Percentiles rank a stretch among this genome's conserved stretches.
phyloP scores from a whole-genome alignment of 2,797 vertebrate genomes.

The Epinephelus malabaricus region DNA sequence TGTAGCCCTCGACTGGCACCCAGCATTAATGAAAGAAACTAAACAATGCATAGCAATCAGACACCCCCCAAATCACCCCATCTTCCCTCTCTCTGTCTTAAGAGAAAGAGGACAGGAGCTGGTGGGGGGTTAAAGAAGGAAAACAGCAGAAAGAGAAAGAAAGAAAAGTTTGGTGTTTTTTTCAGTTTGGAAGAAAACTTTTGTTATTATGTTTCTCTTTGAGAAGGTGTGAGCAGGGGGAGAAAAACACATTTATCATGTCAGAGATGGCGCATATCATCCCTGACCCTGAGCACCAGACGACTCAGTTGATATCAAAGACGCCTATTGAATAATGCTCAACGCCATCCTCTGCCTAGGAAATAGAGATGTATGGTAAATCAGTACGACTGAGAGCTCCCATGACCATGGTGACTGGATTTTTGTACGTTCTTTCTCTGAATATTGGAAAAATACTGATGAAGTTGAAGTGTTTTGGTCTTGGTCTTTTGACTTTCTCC shows the following conservation, averaged over 20 bases:
- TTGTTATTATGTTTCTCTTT: conserved; percentile 83
- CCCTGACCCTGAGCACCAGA: conserved; percentile 78
- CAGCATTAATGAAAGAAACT: conserved; percentile 97
- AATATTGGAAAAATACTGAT: conserved; percentile 48
- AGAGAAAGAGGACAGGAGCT: conserved; percentile 64
- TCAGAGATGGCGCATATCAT: conserved; percentile 80
- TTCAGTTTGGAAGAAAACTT: conserved; percentile 73
- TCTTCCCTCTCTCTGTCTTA: conserved; percentile 58
- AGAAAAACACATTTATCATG: conserved; percentile 85
- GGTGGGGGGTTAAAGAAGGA: conserved; percentile 65
- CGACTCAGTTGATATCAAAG: conserved; percentile 74
- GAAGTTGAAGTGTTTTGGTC: conserved; percentile 22
- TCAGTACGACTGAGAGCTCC: conserved; percentile 51
- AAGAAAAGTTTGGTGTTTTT: conserved; percentile 65
- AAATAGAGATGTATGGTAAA: conserved; percentile 75
- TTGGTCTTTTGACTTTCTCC: conserved; percentile 11
- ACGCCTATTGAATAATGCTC: conserved; percentile 78
- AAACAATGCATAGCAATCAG: conserved; percentile 96
- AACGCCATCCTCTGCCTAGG: conserved; percentile 66
- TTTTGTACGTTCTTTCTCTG: conserved; percentile 20
- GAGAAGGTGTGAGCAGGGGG: conserved; percentile 74
- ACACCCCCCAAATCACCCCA: conserved; percentile 77
- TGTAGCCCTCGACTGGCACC: conserved; percentile 91
- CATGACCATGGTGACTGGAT: conserved; percentile 11
- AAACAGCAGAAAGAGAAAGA: conserved; percentile 45